A percentile compares a stretch with the other conserved stretches of the same genome.
phyloP scores from a whole-genome alignment of 1,140 invertebrate genomes.

The Drosophila sp. region DNA sequence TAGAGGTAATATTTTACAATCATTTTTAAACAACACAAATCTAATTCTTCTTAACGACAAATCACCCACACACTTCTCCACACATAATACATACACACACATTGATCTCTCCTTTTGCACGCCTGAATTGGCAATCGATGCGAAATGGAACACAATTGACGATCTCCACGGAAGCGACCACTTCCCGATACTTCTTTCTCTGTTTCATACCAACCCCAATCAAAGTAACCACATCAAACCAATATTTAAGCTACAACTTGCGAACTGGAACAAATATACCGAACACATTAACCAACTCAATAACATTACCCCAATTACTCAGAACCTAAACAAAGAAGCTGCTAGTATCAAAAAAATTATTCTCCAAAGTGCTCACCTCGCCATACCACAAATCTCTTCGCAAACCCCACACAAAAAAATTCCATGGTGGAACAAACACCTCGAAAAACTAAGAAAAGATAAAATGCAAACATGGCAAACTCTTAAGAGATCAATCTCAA shows the following conservation, averaged over 20 bases:
- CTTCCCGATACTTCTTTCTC: slow-evolving; percentile 13
- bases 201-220: not conserved
- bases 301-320: no score
- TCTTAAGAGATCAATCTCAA: no score
- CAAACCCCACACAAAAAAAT: slow-evolving; percentile 15
- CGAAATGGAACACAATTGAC: slow-evolving; percentile 7
- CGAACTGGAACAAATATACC: slow-evolving; percentile 7
- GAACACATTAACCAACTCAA: no score
- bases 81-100: slow-evolving; percentile 26
- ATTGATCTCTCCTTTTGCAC: slow-evolving; percentile 26
- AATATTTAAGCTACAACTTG: slow-evolving; percentile 10
- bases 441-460: no score
- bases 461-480: no score
- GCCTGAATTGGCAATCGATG: not conserved
- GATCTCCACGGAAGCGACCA: slow-evolving; percentile 23
- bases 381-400: slow-evolving; percentile 21
- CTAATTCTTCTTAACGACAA: slow-evolving; percentile 20
- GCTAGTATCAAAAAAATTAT: slow-evolving; percentile 18
- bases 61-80: slow-evolving; percentile 31
- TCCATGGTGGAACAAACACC: slow-evolving; percentile 16
- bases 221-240: slow-evolving; percentile 1
- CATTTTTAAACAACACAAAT: slow-evolving; percentile 13
- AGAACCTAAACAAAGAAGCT: slow-evolving; percentile 34
- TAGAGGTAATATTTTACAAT: not conserved
- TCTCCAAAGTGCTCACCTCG: slow-evolving; percentile 18